Conservation (phyloP, 2,888 invertebrate species). For the Matsumyia berberina region DNA sequence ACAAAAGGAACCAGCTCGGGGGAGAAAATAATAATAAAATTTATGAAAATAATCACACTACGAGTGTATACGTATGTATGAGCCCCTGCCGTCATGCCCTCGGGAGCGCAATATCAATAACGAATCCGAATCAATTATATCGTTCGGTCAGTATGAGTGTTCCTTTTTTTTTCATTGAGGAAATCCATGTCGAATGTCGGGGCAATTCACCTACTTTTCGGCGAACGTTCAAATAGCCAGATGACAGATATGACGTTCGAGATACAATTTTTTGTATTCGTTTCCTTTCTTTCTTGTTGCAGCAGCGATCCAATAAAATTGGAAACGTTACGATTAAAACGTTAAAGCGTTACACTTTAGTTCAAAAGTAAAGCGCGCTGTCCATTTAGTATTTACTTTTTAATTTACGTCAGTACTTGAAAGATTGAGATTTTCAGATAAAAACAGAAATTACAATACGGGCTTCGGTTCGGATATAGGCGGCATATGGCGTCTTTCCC, state of each 20-base stretch:
- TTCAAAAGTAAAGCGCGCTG: slow-evolving; percentile 61
- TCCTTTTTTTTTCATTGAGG: slow-evolving; percentile 37
- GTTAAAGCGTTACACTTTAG: slow-evolving; percentile 52
- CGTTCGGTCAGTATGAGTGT: slow-evolving; percentile 38
- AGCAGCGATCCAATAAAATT: slow-evolving; percentile 24
- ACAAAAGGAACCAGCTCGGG: slow-evolving; percentile 18
- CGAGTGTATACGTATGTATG: slow-evolving; percentile 20
- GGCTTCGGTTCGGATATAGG: background rate
- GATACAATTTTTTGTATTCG: slow-evolving; percentile 7
- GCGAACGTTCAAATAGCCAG: slow-evolving; percentile 62
- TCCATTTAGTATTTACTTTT: slow-evolving; percentile 63
- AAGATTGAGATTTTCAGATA: slow-evolving; percentile 66
- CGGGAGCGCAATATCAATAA: slow-evolving; percentile 59
- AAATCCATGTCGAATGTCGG: slow-evolving; percentile 55
- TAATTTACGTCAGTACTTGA: slow-evolving; percentile 67
- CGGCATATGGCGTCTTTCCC: slow-evolving; percentile 56
- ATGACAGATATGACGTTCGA: slow-evolving; percentile 71
- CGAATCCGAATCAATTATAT: slow-evolving; percentile 71
- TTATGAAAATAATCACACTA: slow-evolving; percentile 63
- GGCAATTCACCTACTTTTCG: slow-evolving; percentile 72
- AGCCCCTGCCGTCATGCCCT: slow-evolving; percentile 24
- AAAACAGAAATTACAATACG: slow-evolving; percentile 33
- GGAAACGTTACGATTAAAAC: slow-evolving; percentile 39
- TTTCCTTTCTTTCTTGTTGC: background rate
- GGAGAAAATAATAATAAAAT: slow-evolving; percentile 59